These are phyloP conservation scores for Oxyruncus cristatus DNA, from an alignment of 2,113 vertebrate species.

Conservation along the genomic window DNA sequence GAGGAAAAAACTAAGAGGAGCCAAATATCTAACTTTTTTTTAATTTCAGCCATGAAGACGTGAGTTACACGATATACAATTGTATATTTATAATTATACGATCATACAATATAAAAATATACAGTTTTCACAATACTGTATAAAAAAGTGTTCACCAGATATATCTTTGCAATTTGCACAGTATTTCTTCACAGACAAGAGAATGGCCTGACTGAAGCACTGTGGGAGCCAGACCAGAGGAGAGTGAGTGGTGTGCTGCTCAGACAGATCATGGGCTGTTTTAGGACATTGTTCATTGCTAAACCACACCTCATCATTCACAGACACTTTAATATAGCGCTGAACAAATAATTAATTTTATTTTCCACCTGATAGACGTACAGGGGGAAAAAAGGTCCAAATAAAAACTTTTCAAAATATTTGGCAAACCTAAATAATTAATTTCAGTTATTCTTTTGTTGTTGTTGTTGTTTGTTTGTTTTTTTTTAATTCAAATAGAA, in stretches of 20 bases:
- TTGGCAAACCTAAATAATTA: constrained; percentile 45
- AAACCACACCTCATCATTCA: not conserved
- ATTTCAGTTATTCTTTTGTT: not conserved
- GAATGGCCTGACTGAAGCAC: not conserved
- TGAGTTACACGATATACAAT: not conserved
- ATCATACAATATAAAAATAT: not conserved
- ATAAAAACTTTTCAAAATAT: constrained; percentile 34
- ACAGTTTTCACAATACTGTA: not conserved
- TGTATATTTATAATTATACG: not conserved
- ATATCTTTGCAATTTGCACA: not conserved
- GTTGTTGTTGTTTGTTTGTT: no score
- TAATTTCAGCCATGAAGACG: not conserved
- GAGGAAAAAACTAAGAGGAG: not conserved
- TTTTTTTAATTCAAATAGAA: not conserved
- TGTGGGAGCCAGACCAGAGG: not conserved
- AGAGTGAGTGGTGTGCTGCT: rapidly evolving
- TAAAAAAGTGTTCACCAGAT: not conserved
- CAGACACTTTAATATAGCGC: not conserved
- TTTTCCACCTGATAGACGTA: not conserved
- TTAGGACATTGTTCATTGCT: not conserved
- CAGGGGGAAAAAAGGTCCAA: not conserved
- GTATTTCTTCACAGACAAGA: not conserved
- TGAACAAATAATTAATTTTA: constrained; percentile 38
- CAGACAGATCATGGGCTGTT: not conserved
- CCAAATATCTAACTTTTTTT: not conserved